These are phyloP conservation scores for Scarus forsteni DNA, from an alignment of 2,797 vertebrate genomes.

Conservation along the genomic window DNA sequence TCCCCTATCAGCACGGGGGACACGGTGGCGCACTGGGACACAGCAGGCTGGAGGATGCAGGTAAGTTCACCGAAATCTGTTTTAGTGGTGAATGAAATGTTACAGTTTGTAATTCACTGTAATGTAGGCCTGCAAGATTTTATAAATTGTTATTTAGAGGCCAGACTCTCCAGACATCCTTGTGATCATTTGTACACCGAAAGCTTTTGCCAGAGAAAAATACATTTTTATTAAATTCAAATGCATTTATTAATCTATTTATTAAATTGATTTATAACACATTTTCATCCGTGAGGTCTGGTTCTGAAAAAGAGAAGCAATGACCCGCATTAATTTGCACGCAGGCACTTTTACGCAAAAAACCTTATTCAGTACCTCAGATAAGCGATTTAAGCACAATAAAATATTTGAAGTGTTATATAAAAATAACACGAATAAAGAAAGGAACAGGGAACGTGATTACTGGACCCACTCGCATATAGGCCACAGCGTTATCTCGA, in stretches of 20 bases:
- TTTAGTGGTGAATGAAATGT: no score
- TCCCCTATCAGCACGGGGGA: slow-evolving; percentile 83
- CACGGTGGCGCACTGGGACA: slow-evolving; percentile 81
- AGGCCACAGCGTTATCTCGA: slow-evolving; percentile 26
- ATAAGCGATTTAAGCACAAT: slow-evolving; percentile 13
- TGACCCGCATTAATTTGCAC: no score
- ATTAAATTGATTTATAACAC: no score
- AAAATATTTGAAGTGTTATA: slow-evolving; percentile 4
- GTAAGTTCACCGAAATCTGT: slow-evolving; percentile 68
- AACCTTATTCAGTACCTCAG: background rate
- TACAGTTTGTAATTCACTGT: background rate
- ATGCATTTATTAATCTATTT: no score
- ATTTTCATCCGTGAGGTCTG: background rate
- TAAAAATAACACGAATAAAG: slow-evolving; percentile 17
- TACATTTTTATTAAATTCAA: no score
- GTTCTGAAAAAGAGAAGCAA: no score
- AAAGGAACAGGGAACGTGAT: slow-evolving; percentile 43
- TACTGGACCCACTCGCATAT: slow-evolving; percentile 65
- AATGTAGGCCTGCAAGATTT: background rate
- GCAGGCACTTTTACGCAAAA: no score
- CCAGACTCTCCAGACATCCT: no score
- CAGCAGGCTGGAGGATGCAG: slow-evolving; percentile 83
- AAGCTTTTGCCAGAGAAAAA: no score
- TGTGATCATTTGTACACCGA: no score
- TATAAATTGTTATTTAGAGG: background rate